Base-by-base conservation (phyloP, 1,140 invertebrate species). In the Trichoplusia ni region DNA sequence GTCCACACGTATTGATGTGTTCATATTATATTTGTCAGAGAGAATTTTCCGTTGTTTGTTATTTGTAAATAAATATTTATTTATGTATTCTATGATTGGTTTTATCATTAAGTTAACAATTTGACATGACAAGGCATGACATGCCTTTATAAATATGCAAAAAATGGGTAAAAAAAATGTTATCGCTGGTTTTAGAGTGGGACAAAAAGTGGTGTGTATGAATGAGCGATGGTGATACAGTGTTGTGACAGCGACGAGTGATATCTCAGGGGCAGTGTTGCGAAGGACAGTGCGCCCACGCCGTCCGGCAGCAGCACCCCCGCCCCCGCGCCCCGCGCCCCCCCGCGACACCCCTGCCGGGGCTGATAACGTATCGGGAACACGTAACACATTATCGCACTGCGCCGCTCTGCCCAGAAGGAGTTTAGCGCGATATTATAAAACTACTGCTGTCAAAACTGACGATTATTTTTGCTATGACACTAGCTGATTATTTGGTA, bases 261-360 rank as follows among this genome's bases (percentile, higher is more conserved):
- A 60, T n/a, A n/a, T n/a, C 80, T 73, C 71, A 71, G 69, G 77
- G 75, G 69, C 73, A 77, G 70, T 71, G 67, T 74, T 73, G 76
- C 77, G 82, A 88, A 83, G 85, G 82, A 77, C 82, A 78, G 47
- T 38, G 67, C 81, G 76, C 84, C 84, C 73, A 83, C 83, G 75
- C 63, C 74, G 69, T 84, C 83, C 83, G 59, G 62, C 64, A 29
- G 16, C 61, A n/a, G n/a, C 1, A 59, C 38, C 49, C 2, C 63
- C 35, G 42, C 16, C 49, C 18, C 66, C 47, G 35, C 61, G 16
- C 42, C 14, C 18, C 61, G 9, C 49, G 14, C 62, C 42, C 66
- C 19, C 51, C 42, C 33, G 42, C 6, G 31, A 31, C 35, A 18
- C 19, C 42, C 47, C 37, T 33, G 38, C 27, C 18, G 11, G 27